Percentiles rank a stretch among this genome's conserved stretches.
phyloP scores from a whole-genome alignment of 2,888 invertebrate species.

The Psylliodes chrysocephalus region DNA sequence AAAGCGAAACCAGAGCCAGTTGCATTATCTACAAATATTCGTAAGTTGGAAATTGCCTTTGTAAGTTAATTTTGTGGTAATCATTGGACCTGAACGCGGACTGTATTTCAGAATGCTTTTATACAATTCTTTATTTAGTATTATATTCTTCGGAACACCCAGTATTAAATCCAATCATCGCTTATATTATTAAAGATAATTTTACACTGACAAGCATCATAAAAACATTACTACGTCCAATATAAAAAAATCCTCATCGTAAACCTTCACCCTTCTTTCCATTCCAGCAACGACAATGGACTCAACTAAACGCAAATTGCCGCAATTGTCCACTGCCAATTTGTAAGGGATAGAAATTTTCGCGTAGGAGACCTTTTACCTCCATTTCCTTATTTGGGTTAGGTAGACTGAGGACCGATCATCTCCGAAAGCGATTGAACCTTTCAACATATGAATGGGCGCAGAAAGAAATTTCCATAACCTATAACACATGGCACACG shows the following conservation, averaged over 20 bases:
- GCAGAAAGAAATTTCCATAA: slow-evolving; percentile 40
- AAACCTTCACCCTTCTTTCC: background rate
- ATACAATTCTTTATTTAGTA: too few relatives aligned
- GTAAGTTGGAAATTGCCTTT: too few relatives aligned
- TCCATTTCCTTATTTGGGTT: slow-evolving; percentile 28
- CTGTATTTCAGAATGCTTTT: too few relatives aligned
- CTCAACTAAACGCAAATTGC: slow-evolving; percentile 30
- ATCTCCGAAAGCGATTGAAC: slow-evolving; percentile 36
- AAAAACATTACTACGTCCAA: too few relatives aligned
- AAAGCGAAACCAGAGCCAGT: too few relatives aligned
- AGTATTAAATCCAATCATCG: too few relatives aligned
- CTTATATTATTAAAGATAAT: too few relatives aligned
- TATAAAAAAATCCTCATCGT: background rate
- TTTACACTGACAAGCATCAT: too few relatives aligned
- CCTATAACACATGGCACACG: slow-evolving; percentile 39
- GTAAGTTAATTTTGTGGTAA: too few relatives aligned
- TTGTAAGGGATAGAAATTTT: slow-evolving; percentile 36
- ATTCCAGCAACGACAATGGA: slow-evolving; percentile 4
- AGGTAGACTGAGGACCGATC: slow-evolving; percentile 31
- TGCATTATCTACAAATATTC: too few relatives aligned
- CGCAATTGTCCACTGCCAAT: slow-evolving; percentile 37
- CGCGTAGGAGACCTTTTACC: slow-evolving; percentile 24
- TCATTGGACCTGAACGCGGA: too few relatives aligned
- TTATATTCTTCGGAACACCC: too few relatives aligned
- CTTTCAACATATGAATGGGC: slow-evolving; percentile 42